These are phyloP conservation scores for Hypselothyrea guttata DNA, from an alignment of 2,888 invertebrate species.

Conservation along the genomic window DNA sequence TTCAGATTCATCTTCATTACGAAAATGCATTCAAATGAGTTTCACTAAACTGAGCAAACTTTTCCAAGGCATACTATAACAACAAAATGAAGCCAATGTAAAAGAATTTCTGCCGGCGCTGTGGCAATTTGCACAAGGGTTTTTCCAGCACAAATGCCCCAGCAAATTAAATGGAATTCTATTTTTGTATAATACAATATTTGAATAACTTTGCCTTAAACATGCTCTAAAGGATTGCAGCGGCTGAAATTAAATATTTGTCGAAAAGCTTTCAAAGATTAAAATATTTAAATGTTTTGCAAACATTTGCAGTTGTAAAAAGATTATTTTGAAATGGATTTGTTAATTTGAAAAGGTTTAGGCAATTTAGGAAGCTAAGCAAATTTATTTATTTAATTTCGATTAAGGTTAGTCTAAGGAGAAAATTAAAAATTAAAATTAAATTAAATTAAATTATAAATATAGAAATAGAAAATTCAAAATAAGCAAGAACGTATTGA, in stretches of 20 bases:
- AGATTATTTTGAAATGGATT: too few species aligned
- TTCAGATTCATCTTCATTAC: slow-evolving; percentile 71
- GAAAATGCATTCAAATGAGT: slow-evolving; percentile 71
- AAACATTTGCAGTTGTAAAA: too few species aligned
- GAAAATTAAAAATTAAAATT: too few species aligned
- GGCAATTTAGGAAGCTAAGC: too few species aligned
- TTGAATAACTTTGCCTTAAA: slow-evolving; percentile 22
- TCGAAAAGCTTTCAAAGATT: too few species aligned
- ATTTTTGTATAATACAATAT: slow-evolving; percentile 36
- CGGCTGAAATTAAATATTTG: background rate
- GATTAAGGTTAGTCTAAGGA: too few species aligned
- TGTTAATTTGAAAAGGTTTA: too few species aligned
- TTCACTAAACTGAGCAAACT: slow-evolving; percentile 37
- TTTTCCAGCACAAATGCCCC: slow-evolving; percentile 11
- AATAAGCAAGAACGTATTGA: too few species aligned
- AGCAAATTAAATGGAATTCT: slow-evolving; percentile 42
- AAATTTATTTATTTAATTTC: too few species aligned
- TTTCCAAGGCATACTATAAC: slow-evolving; percentile 24
- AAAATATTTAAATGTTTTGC: too few species aligned
- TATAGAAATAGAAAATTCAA: too few species aligned
- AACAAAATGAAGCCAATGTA: slow-evolving; percentile 23
- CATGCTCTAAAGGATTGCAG: slow-evolving; percentile 14
- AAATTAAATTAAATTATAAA: too few species aligned
- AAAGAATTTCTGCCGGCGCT: slow-evolving; percentile 17
- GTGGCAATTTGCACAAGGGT: slow-evolving; percentile 19